Conservation (phyloP, 2,797 vertebrate species). For the Myotis vivesi region DNA sequence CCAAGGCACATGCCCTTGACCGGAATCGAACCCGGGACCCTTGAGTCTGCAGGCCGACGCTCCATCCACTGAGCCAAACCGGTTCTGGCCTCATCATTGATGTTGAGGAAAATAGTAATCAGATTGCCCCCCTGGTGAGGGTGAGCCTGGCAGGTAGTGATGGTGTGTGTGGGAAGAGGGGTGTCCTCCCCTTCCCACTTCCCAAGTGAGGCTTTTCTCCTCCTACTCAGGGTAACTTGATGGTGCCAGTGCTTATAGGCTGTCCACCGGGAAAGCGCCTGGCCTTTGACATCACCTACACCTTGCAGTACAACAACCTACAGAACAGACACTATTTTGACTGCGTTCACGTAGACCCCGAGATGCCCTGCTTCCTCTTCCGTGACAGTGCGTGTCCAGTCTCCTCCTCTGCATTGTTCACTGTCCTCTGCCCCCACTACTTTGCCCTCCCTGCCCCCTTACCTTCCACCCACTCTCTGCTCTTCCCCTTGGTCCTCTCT, state of each 20-base stretch:
- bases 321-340: conserved; percentile 80
- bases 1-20: too few species aligned
- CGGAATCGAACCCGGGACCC: too few species aligned
- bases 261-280: conserved; percentile 80
- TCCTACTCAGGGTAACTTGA: conserved; percentile 59
- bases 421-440: background rate
- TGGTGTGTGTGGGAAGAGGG: background rate
- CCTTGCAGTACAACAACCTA: background rate
- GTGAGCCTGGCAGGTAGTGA: background rate
- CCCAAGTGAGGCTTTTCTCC: background rate
- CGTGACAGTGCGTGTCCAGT: conserved; percentile 71
- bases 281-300: conserved; percentile 80
- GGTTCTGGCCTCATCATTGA: too few species aligned
- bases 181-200: background rate
- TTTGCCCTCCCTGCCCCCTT: background rate
- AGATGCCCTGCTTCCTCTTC: conserved; percentile 83
- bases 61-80: too few species aligned
- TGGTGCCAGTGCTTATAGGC: conserved; percentile 72
- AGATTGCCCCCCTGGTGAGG: background rate
- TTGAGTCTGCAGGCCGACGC: too few species aligned
- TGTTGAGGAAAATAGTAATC: background rate
- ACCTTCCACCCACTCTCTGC: background rate
- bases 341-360: conserved; percentile 34
- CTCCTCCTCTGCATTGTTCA: background rate
- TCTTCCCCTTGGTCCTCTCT: too few species aligned